Percentiles rank a stretch among this genome's conserved stretches.
These are phyloP conservation scores for Ips nitidus DNA, from an alignment of 1,140 invertebrate species.

Conservation along the genomic window DNA sequence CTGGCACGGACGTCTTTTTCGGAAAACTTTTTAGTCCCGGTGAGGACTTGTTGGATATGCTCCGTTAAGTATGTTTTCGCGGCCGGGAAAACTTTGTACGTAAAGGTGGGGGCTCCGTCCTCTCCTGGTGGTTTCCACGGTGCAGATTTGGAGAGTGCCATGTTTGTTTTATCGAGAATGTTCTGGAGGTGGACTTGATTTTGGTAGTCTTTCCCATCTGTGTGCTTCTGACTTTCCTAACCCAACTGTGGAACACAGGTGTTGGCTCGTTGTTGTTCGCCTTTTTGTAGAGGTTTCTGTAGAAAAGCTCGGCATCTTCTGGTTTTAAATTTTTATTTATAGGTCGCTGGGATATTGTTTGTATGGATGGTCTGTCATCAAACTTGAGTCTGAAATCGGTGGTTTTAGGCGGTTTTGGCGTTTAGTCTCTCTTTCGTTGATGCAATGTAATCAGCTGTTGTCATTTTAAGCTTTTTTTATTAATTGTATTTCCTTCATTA, in stretches of 20 bases:
- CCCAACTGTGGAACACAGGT: conserved; percentile 7
- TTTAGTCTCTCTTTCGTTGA: conserved; percentile 10
- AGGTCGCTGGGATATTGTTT: no score
- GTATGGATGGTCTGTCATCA: no score
- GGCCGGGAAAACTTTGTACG: conserved; percentile 31
- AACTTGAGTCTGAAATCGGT: no score
- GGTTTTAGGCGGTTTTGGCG: no score
- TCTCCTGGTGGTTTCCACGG: conserved; percentile 37
- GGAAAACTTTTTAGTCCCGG: conserved; percentile 11
- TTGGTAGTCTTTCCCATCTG: conserved; percentile 6
- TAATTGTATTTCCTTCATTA: conserved; percentile 5
- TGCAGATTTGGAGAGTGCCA: conserved; percentile 6
- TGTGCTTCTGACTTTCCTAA: conserved; percentile 14
- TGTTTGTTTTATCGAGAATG: conserved; percentile 10
- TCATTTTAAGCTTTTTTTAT: conserved; percentile 30
- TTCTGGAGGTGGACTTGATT: conserved; percentile 9
- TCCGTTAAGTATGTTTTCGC: conserved; percentile 26
- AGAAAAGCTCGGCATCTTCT: no score
- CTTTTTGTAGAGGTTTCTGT: no score
- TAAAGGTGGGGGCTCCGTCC: conserved; percentile 29
- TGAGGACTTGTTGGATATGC: conserved; percentile 17
- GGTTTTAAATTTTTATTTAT: no score
- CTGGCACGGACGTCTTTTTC: conserved; percentile 23
- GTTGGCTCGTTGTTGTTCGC: conserved; percentile 1
- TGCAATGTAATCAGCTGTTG: conserved; percentile 17